Conservation (phyloP, 2,888 invertebrate species). For the Drosophila nr. fundita region DNA sequence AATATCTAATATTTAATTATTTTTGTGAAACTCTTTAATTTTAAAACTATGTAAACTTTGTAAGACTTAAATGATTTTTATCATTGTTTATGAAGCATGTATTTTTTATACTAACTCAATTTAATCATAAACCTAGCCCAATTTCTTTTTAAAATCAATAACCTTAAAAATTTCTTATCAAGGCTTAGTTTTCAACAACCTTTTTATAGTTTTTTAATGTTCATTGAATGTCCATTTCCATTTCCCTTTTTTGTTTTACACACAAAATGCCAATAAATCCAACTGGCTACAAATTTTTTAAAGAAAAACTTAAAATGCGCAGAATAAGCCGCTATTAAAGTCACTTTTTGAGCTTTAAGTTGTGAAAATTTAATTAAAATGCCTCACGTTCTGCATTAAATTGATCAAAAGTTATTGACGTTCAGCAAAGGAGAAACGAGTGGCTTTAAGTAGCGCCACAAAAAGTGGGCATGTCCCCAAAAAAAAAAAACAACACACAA, state of each 20-base stretch:
- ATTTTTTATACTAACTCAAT: neutral
- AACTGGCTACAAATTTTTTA: neutral
- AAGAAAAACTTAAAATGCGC: neutral
- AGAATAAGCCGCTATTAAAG: constrained; percentile 30
- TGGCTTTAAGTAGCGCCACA: constrained; percentile 50
- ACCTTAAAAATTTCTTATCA: neutral
- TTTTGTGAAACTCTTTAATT: neutral
- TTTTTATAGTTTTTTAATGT: neutral
- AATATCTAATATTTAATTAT: no score
- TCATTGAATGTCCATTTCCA: neutral
- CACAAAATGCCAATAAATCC: neutral
- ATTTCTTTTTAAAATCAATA: neutral
- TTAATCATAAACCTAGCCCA: neutral
- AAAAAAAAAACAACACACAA: neutral
- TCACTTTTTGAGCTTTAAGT: neutral
- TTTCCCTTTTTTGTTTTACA: neutral
- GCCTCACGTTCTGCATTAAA: constrained; percentile 60
- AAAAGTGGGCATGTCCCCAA: constrained; percentile 22
- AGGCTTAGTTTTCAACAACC: neutral
- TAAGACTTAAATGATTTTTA: no score
- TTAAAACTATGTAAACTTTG: neutral
- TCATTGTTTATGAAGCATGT: no score
- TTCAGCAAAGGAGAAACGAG: constrained; percentile 15
- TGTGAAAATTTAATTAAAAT: constrained; percentile 52
- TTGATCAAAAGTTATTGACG: constrained; percentile 65